These are phyloP conservation scores for Deroptyus accipitrinus DNA, from an alignment of 2,113 vertebrate species.

Conservation along the genomic window DNA sequence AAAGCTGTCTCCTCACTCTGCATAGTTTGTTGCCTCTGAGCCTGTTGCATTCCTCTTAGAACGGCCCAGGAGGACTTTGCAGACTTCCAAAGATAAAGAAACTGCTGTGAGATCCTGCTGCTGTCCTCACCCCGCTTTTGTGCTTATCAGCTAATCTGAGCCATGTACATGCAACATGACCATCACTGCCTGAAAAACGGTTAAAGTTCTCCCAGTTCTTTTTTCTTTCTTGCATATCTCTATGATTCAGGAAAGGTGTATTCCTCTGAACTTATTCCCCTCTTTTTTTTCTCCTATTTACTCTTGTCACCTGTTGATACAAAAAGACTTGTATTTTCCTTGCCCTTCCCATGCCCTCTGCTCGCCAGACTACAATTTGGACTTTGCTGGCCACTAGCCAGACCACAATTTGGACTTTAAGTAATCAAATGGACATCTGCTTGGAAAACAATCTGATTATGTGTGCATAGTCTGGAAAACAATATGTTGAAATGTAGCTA, in stretches of 20 bases:
- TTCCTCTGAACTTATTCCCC: neutral
- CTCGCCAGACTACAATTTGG: neutral
- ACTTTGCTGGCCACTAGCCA: neutral
- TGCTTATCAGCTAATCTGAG: neutral
- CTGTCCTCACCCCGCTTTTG: neutral
- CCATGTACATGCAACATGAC: neutral
- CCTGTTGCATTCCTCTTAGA: rapidly evolving
- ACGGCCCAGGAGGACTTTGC: neutral
- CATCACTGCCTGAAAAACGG: neutral
- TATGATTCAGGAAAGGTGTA: neutral
- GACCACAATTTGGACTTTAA: neutral
- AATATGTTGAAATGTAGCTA: neutral
- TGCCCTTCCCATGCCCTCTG: neutral
- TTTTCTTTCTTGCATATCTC: neutral
- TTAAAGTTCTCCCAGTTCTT: neutral
- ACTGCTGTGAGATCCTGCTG: neutral
- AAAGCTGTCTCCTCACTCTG: neutral
- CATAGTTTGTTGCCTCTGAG: neutral
- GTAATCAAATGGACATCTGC: neutral
- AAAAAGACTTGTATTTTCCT: neutral
- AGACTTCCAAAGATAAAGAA: neutral
- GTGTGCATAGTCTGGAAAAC: neutral
- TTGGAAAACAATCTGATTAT: neutral
- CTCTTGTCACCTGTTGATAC: neutral
- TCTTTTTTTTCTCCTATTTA: neutral